A percentile compares a stretch with the other conserved stretches of the same genome.
phyloP scores from a whole-genome alignment of 2,888 invertebrate species.

The Lasioglossum oenotherae region DNA sequence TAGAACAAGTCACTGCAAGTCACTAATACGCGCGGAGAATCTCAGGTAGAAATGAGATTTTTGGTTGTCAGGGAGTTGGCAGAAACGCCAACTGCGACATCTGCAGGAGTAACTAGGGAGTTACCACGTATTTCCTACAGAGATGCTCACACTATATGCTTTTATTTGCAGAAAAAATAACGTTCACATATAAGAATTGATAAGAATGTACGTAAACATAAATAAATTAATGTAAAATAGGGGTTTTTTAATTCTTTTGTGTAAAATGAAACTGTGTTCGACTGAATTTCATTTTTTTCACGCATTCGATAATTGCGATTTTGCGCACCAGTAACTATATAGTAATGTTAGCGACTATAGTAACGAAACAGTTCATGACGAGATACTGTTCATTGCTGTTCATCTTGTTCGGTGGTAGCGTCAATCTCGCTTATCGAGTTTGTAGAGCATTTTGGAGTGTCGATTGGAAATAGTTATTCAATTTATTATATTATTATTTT shows the following conservation, averaged over 20 bases:
- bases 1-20: too few species aligned
- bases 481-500: slow-evolving; percentile 44
- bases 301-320: background rate
- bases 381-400: slow-evolving; percentile 34
- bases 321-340: background rate
- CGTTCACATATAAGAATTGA: background rate
- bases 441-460: slow-evolving; percentile 39
- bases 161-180: background rate
- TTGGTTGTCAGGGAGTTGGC: too few species aligned
- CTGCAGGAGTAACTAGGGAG: too few species aligned
- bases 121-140: background rate
- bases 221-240: background rate
- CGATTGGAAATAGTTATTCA: slow-evolving; percentile 48
- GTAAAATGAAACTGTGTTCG: background rate
- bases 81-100: too few species aligned
- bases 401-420: slow-evolving; percentile 50
- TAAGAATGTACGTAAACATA: background rate
- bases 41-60: too few species aligned
- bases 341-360: background rate
- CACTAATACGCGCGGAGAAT: too few species aligned
- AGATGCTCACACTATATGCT: background rate
- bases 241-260: background rate
- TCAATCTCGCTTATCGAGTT: slow-evolving; percentile 56
- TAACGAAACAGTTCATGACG: background rate
- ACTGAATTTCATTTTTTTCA: background rate